These are phyloP conservation scores for Sisyra terminalis DNA, from an alignment of 2,888 invertebrate genomes.

Conservation along the genomic window DNA sequence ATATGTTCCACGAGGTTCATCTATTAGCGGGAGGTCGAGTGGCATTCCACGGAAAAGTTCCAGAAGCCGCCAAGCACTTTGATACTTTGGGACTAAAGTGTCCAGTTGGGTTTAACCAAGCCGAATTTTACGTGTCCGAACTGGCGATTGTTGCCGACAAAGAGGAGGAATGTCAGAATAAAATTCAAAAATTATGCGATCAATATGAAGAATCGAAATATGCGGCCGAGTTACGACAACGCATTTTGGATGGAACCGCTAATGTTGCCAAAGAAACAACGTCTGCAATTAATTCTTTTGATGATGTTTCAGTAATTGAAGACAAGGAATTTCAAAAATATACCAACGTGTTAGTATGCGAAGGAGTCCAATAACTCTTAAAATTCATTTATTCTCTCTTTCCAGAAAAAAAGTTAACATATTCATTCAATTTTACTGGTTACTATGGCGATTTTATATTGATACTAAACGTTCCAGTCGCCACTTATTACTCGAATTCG, in stretches of 20 bases:
- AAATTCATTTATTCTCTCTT: too few relatives aligned
- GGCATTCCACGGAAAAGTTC: slow-evolving; percentile 62
- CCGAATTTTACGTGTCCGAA: slow-evolving; percentile 64
- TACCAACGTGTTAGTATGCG: slow-evolving; percentile 33
- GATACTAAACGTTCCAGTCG: slow-evolving; percentile 47
- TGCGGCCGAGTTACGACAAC: slow-evolving; percentile 14
- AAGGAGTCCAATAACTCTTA: too few relatives aligned
- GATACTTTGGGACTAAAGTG: slow-evolving; percentile 33
- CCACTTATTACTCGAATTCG: slow-evolving; percentile 40
- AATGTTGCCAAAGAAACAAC: not conserved
- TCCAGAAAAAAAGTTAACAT: slow-evolving; percentile 38
- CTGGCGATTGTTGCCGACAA: slow-evolving; percentile 33
- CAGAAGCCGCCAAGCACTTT: slow-evolving; percentile 37
- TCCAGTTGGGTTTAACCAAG: slow-evolving; percentile 67
- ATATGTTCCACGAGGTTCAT: slow-evolving; percentile 64
- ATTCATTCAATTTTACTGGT: slow-evolving; percentile 47
- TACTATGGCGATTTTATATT: slow-evolving; percentile 49
- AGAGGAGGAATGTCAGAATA: slow-evolving; percentile 27
- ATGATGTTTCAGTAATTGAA: not conserved
- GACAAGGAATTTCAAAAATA: slow-evolving; percentile 31
- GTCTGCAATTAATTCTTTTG: not conserved
- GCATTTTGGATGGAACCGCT: slow-evolving; percentile 12
- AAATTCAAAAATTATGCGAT: slow-evolving; percentile 30
- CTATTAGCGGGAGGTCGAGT: slow-evolving; percentile 62
- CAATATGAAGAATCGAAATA: slow-evolving; percentile 33